A percentile compares a stretch with the other conserved stretches of the same genome.
These are phyloP conservation scores for Carapus acus DNA, from an alignment of 2,797 vertebrate genomes.

Conservation along the genomic window DNA sequence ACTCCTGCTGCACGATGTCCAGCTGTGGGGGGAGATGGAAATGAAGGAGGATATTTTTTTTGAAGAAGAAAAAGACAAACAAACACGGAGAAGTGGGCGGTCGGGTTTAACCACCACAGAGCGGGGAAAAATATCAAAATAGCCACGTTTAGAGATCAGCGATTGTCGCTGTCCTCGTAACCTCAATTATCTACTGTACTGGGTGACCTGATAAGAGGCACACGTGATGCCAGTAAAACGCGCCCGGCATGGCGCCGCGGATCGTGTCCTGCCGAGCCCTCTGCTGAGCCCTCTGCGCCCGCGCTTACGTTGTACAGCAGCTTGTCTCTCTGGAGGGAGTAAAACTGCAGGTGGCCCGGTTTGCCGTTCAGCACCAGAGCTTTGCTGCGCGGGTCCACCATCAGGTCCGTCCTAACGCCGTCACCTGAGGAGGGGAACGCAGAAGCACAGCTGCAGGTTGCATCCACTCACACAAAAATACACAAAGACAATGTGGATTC, in stretches of 20 bases:
- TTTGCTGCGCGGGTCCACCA: conserved; percentile 87
- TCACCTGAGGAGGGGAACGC: too few relatives aligned
- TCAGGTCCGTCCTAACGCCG: conserved; percentile 74
- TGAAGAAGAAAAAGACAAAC: background rate
- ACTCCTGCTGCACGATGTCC: conserved; percentile 93
- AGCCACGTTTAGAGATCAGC: too few relatives aligned
- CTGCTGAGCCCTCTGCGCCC: too few relatives aligned
- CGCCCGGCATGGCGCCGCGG: background rate
- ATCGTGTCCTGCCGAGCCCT: background rate
- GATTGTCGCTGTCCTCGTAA: too few relatives aligned
- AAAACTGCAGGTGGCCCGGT: conserved; percentile 95
- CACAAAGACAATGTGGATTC: too few relatives aligned
- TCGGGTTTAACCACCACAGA: too few relatives aligned
- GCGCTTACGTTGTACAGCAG: conserved; percentile 89
- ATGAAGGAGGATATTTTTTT: too few relatives aligned
- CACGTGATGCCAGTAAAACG: background rate
- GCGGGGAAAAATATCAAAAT: too few relatives aligned
- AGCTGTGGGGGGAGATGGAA: conserved; percentile 69
- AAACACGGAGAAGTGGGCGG: too few relatives aligned
- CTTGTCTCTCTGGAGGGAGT: conserved; percentile 86
- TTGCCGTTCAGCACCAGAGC: conserved; percentile 94
- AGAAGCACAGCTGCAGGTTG: too few relatives aligned
- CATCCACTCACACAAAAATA: too few relatives aligned
- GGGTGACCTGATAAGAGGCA: background rate
- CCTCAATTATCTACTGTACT: background rate